Base-by-base conservation (phyloP, 2,113 vertebrate species). In the Jaculus jaculus region DNA sequence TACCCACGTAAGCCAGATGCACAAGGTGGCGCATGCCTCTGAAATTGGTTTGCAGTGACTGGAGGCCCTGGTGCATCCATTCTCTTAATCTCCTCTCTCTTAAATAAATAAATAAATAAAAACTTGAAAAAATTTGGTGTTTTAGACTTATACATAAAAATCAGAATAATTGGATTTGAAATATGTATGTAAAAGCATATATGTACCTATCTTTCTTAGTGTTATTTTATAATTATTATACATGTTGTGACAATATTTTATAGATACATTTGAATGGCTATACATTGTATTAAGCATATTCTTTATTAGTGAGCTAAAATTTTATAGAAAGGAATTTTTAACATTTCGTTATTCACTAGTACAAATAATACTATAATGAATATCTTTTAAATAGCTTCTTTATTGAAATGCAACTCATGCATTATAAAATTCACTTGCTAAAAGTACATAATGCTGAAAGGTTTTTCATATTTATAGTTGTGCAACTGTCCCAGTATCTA, bases 181-280 rank as follows among this genome's bases (percentile, higher is more conserved):
- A 80, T 77, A 54, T 18, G 58, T 17, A 54, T 58, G 58, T 16
- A 23, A 84, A 54, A 84, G 54, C 11, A 7, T 39, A 13, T 39
- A 61, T 17, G 21, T 30, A n/a, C 7, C 20, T 51, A 28, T 72
- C 47, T 85, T 82, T 75, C 4, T 47, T 90, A 42, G 61, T 81
- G 65, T 39, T 63, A 84, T 80, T 84, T 84, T n/a, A 87, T 91
- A 81, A 91, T 63, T n/a, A 66, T 74, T 78, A 30, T 37, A 34
- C 2, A 32, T 24, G 23, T n/a, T n/a, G 79, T 82, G 47, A 58
- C 2, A 84, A 39, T 24, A 69, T 61, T 94, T 83, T 80, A 34
- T 77, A 77, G 12, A 61, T 60, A 26, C 17, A 24, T 84, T 39
- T 68, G 63, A 65, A 79, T 87, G 51, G 3, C 30, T 88, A 17